Conservation (phyloP, 1,140 invertebrate species). For the Achatina immaculata region DNA sequence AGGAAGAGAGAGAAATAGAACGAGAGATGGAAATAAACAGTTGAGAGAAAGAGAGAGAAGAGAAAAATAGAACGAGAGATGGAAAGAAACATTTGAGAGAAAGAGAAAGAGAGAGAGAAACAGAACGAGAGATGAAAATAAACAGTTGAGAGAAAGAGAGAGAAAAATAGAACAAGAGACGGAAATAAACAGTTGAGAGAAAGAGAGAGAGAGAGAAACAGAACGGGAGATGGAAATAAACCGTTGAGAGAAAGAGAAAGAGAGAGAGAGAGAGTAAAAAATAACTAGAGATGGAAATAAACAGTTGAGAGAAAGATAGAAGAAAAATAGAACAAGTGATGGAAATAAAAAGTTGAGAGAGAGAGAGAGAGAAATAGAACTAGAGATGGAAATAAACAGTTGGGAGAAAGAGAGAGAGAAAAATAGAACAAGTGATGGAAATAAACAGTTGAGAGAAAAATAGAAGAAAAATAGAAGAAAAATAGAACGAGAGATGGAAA, state of each 20-base stretch:
- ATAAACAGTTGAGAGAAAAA: neutral
- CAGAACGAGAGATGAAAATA: neutral
- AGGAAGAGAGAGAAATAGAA: conserved; percentile 14
- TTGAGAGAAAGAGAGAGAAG: conserved; percentile 28
- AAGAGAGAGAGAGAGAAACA: conserved; percentile 31
- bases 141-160: conserved; percentile 32
- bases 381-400: no score
- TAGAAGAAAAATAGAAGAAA: no score
- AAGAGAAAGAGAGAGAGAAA: conserved; percentile 11
- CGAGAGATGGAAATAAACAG: no score
- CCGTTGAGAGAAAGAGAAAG: no score
- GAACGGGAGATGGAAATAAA: no score
- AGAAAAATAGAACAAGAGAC: conserved; percentile 39
- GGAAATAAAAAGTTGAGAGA: neutral
- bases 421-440: conserved; percentile 31
- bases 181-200: conserved; percentile 31
- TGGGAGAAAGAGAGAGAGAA: conserved; percentile 35
- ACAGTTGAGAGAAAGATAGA: no score
- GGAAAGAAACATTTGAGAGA: conserved; percentile 8
- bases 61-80: conserved; percentile 34
- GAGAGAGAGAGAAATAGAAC: no score
- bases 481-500: neutral
- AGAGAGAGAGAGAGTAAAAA: no score
- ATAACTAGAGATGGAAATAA: no score
- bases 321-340: neutral